Evolutionary conservation across 2,113 vertebrate genomes (phyloP).

Genomic region (Pica pica): DNA sequence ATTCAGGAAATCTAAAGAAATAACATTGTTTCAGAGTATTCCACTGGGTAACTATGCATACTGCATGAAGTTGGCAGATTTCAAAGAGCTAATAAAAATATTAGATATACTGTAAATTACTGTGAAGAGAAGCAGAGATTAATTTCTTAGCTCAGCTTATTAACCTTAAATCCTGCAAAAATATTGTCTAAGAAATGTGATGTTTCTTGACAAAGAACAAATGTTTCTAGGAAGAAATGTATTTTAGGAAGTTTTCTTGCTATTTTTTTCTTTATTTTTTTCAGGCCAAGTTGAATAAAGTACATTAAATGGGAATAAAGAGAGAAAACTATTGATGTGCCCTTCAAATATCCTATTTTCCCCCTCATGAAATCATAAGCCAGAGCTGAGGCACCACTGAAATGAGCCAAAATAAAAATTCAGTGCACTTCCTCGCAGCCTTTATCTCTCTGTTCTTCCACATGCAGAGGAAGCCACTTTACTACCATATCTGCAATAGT

Average conservation of each 20-base stretch:
- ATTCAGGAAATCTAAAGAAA: not conserved
- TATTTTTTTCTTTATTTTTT: not conserved
- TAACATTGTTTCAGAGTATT: not conserved
- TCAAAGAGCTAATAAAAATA: not conserved
- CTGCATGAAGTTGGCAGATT: not conserved
- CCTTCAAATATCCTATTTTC: not conserved
- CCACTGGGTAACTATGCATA: not conserved
- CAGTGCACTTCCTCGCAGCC: not conserved
- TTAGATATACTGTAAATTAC: not conserved
- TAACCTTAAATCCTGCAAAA: not conserved
- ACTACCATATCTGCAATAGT: not conserved
- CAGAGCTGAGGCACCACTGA: not conserved
- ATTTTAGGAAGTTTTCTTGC: not conserved
- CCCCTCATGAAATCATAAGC: not conserved
- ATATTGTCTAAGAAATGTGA: not conserved
- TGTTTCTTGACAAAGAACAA: not conserved
- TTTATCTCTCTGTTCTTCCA: not conserved
- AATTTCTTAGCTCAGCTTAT: not conserved
- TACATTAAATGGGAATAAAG: not conserved
- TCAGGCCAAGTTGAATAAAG: not conserved
- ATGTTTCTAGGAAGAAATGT: not conserved
- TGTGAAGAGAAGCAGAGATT: not conserved
- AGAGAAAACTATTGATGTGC: not conserved
- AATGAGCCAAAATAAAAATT: slow-evolving; percentile 13
- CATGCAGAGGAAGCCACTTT: not conserved